Evolutionary conservation across 2,888 invertebrate genomes (phyloP).

Genomic region (Trissolcus brochymenae): DNA sequence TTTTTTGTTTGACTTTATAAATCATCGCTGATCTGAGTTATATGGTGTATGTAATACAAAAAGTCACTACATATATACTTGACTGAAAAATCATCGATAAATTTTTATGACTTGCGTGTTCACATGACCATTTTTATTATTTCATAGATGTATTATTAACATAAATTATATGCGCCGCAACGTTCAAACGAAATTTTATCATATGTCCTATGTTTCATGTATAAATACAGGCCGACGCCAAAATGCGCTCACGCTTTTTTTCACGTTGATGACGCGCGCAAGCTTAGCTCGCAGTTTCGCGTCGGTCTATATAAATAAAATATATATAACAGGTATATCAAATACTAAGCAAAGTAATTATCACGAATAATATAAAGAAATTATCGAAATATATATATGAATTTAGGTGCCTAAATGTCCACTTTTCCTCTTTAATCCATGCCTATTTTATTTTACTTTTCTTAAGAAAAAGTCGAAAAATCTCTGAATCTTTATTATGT

Average conservation of each 20-base stretch:
- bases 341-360: conserved; percentile 69
- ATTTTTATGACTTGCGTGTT: conserved; percentile 12
- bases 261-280: no score
- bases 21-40: conserved; percentile 14
- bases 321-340: conserved; percentile 66
- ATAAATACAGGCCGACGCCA: conserved; percentile 55
- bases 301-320: conserved; percentile 55
- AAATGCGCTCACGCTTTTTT: no score
- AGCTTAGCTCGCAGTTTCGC: no score
- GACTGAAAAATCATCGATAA: conserved; percentile 29
- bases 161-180: conserved; percentile 60
- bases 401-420: conserved; percentile 59
- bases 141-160: conserved; percentile 47
- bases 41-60: no score
- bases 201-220: conserved; percentile 70
- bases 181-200: conserved; percentile 65
- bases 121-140: conserved; percentile 36
- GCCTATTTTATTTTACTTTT: neutral
- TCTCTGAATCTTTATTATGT: neutral
- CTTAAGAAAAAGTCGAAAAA: neutral
- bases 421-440: neutral
- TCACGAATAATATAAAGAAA: conserved; percentile 73
- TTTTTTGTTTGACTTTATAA: conserved; percentile 27
- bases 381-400: conserved; percentile 66
- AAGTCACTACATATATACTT: conserved; percentile 25